phyloP scores from a whole-genome alignment of 2,797 vertebrate species.

The Petrocephalus sullivani region DNA sequence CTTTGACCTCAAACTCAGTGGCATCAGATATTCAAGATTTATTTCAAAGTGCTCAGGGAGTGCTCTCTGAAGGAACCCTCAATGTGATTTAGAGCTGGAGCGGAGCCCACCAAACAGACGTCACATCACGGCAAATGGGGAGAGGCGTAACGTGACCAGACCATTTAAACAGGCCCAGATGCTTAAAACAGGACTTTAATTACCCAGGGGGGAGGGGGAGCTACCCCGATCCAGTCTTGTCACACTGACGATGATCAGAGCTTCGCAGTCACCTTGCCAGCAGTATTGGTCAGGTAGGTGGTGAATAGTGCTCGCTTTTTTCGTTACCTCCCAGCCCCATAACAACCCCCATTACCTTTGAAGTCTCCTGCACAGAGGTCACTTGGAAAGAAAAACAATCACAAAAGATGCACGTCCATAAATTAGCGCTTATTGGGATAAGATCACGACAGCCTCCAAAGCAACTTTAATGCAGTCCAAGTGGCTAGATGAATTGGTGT shows the following conservation, averaged over 20 bases:
- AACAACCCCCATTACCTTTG: neutral
- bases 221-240: slow-evolving; percentile 53
- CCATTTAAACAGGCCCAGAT: slow-evolving; percentile 52
- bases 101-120: neutral
- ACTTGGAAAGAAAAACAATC: neutral
- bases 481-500: neutral
- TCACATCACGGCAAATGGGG: neutral
- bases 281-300: neutral
- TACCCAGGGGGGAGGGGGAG: slow-evolving; percentile 54
- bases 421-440: neutral
- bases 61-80: neutral
- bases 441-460: neutral
- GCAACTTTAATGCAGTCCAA: neutral
- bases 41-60: neutral
- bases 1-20: slow-evolving; percentile 1
- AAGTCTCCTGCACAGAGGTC: neutral
- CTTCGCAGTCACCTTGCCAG: slow-evolving; percentile 43
- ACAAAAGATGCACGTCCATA: neutral
- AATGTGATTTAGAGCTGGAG: neutral
- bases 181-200: slow-evolving; percentile 59
- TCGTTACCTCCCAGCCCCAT: neutral
- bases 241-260: slow-evolving; percentile 45
- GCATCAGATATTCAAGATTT: neutral
- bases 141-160: slow-evolving; percentile 45
- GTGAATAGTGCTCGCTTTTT: neutral